These are phyloP conservation scores for Actinemys pallida DNA, from an alignment of 2,113 vertebrate genomes.

Conservation along the genomic window DNA sequence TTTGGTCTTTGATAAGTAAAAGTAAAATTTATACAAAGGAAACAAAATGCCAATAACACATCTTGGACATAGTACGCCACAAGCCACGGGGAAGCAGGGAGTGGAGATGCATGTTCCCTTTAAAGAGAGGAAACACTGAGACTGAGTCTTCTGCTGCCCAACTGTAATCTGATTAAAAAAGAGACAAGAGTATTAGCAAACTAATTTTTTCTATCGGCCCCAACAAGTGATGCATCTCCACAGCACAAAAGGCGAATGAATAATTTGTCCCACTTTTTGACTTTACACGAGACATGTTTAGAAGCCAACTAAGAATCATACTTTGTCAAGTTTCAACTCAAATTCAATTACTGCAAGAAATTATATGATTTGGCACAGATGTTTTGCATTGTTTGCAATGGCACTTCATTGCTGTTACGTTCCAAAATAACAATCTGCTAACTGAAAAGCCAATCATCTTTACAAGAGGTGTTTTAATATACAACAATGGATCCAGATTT, in stretches of 20 bases:
- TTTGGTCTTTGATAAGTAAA: neutral
- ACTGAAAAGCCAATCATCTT: constrained; percentile 32
- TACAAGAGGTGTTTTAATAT: constrained; percentile 25
- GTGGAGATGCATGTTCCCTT: constrained; percentile 11
- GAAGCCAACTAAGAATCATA: constrained; percentile 39
- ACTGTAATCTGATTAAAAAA: constrained; percentile 49
- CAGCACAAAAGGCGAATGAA: constrained; percentile 52
- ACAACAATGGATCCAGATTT: neutral
- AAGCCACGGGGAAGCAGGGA: neutral
- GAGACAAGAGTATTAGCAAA: constrained; percentile 41
- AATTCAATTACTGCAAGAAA: constrained; percentile 19
- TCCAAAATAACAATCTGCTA: constrained; percentile 14
- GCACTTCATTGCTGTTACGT: neutral
- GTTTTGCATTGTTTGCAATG: constrained; percentile 23
- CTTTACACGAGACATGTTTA: constrained; percentile 23
- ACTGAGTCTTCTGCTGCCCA: constrained; percentile 56
- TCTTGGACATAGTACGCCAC: neutral
- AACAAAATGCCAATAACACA: neutral
- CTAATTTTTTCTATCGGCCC: constrained; percentile 32
- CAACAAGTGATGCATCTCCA: constrained; percentile 37
- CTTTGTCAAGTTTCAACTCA: neutral
- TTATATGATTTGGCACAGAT: constrained; percentile 27
- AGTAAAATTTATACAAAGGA: constrained; percentile 24
- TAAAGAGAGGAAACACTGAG: constrained; percentile 38
- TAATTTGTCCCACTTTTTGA: constrained; percentile 55